Conservation (phyloP, 2,888 invertebrate species). For the Parelbella ahira region DNA sequence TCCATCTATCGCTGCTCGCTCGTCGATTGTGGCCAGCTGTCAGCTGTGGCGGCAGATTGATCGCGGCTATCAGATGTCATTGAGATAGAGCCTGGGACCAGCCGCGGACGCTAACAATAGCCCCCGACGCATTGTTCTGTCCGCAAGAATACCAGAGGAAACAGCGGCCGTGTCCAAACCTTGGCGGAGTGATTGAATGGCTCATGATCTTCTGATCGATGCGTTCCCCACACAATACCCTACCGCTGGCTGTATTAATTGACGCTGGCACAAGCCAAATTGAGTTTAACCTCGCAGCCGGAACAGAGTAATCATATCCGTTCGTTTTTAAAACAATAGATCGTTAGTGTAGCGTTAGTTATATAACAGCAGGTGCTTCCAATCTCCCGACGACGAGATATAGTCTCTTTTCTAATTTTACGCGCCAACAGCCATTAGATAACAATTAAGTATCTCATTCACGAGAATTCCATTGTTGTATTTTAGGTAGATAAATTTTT, state of each 20-base stretch:
- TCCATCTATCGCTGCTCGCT: slow-evolving; percentile 16
- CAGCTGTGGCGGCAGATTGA: slow-evolving; percentile 43
- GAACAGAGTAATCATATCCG: slow-evolving; percentile 50
- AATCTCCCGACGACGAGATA: slow-evolving; percentile 29
- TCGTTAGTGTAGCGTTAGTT: slow-evolving; percentile 40
- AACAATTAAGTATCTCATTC: slow-evolving; percentile 31
- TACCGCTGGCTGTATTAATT: slow-evolving; percentile 31
- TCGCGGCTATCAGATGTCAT: slow-evolving; percentile 62
- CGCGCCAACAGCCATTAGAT: slow-evolving; percentile 36
- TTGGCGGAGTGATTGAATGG: slow-evolving; percentile 48
- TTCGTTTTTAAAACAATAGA: slow-evolving; percentile 45
- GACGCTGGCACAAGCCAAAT: slow-evolving; percentile 33
- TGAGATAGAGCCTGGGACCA: slow-evolving; percentile 63
- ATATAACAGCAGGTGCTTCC: slow-evolving; percentile 36
- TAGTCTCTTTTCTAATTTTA: slow-evolving; percentile 37
- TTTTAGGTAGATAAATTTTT: too few relatives aligned
- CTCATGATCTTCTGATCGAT: slow-evolving; percentile 30
- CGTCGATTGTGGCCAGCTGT: too few relatives aligned
- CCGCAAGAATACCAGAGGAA: slow-evolving; percentile 65
- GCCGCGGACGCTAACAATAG: slow-evolving; percentile 53
- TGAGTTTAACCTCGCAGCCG: slow-evolving; percentile 50
- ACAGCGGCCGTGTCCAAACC: slow-evolving; percentile 61
- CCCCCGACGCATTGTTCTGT: slow-evolving; percentile 66
- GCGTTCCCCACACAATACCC: slow-evolving; percentile 35
- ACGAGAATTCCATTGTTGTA: too few relatives aligned